Evolutionary conservation across 2,113 vertebrate genomes (phyloP), one percentile per base, ranked within the genome.

Genomic region (Damaliscus lunatus): DNA sequence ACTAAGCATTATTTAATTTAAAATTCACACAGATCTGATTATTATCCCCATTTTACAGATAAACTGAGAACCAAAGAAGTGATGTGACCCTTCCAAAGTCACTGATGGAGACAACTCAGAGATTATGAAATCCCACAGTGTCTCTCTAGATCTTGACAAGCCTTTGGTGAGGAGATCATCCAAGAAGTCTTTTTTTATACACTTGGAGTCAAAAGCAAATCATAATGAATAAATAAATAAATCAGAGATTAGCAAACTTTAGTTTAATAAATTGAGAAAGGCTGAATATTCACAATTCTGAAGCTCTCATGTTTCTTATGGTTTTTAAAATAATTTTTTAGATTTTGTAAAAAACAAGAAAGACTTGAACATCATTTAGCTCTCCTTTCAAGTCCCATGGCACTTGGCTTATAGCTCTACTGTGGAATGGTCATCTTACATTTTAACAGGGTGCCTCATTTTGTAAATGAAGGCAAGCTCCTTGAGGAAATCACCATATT

Each of bases 41-140:
- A 90, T 74, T 90, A 74, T 52, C 10, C 93, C 91, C 82, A 95
- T 95, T 95, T 94, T 82, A 89, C 23, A 57, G 48, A 64, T 71
- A 64, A 96, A 82, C 13, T 7, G 9, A 82, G 77, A 50, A 88
- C 29, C 81, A 89, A 90, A 48, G 48, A 94, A 77, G 31, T 16
- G 53, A 43, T 19, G 15, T n/a, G 64, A 88, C 31, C 87, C 90
- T 78, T 86, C 64, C 53, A 77, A 94, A 94, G 52, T 90, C 81
- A 83, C n/a, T 36, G 27, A 67, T 33, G n/a, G 25, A 60, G 55
- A 81, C 6, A 62, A 40, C 25, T 93, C 87, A 84, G 84, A 95
- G 48, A 48, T 82, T 95, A 57, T 31, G 8, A 83, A 92, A 88
- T 50, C 15, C 5, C 3, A 1, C 4, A 77, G 4, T 40, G 33